Base-by-base conservation (phyloP, 1,140 invertebrate genomes). In the Conus betulinus region DNA sequence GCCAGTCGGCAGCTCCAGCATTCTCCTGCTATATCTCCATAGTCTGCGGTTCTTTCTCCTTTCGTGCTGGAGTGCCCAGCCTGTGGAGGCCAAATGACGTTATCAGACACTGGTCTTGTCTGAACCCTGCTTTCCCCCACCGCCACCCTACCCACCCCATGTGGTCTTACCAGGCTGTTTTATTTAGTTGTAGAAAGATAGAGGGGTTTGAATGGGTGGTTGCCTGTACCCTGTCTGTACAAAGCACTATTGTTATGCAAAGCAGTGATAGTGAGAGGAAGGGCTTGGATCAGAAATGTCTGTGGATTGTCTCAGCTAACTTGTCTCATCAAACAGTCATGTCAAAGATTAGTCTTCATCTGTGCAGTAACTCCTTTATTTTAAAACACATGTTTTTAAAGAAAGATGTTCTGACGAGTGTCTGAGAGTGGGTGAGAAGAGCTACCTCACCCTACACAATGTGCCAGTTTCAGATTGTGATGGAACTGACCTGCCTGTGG, bases 351-450 rank as follows among this genome's bases (percentile, higher is more conserved):
- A 39, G 39, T 39, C 39, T 39, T 39, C 39, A 39, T 39, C 39
- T 39, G 39, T 39, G 39, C 39, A 39, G 67, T 25, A 20, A 74
- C 23, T 74, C n/a, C 39, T 39, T 27, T 78, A 51, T 78, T 8
- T 27, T 27, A 51, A 39, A 39, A 39, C 39, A 39, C 39, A 39
- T 39, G 39, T 39, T 39, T 39, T 39, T 39, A 60, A 60, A 60
- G 15, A 60, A 15, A 60, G 15, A 15, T 60, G 8, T 60, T 4
- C 57, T 11, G 15, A 60, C 15, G 57, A 15, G 27, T 78, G 76
- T 78, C 76, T 39, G 76, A 78, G 76, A 78, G 23, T 74, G 71
- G 39, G 23, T 78, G 76, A 78, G 76, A 78, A 25, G 76, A 78
- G 76, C 76, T 78, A 78, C 76, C 76, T 78, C 76, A n/a, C 23